These are phyloP conservation scores for Eutolmus rufibarbis DNA, from an alignment of 2,888 invertebrate genomes.

Conservation along the genomic window DNA sequence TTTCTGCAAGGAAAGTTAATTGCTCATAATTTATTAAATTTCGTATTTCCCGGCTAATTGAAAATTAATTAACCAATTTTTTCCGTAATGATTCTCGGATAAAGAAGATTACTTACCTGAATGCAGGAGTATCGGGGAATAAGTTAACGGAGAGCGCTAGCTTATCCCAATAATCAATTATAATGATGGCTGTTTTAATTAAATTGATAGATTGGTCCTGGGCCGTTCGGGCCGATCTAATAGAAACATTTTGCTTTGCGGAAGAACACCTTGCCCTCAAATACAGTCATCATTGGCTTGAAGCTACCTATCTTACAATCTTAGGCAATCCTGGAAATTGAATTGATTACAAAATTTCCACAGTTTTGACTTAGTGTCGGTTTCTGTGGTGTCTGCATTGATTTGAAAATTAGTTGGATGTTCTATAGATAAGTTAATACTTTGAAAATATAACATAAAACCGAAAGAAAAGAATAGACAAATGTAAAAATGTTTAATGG, in stretches of 20 bases:
- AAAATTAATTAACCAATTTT: slow-evolving; percentile 41
- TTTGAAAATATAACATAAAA: too few species aligned
- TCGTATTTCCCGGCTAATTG: slow-evolving; percentile 42
- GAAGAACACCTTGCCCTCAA: not conserved
- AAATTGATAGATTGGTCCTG: not conserved
- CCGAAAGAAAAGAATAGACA: too few species aligned
- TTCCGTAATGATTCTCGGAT: slow-evolving; percentile 20
- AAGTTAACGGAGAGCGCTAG: not conserved
- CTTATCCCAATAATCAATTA: slow-evolving; percentile 4
- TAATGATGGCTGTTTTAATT: slow-evolving; percentile 14
- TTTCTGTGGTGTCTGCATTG: not conserved
- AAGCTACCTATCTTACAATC: not conserved
- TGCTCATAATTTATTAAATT: slow-evolving; percentile 43
- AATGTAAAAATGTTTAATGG: too few species aligned
- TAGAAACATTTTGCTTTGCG: not conserved
- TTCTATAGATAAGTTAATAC: too few species aligned
- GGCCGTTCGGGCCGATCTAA: not conserved
- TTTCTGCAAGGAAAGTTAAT: slow-evolving; percentile 29
- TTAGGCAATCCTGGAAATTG: not conserved
- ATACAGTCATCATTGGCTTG: not conserved
- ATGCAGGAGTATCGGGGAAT: not conserved
- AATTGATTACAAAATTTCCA: not conserved
- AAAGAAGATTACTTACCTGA: slow-evolving; percentile 20
- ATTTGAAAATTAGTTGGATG: not conserved
- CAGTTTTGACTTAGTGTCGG: not conserved